Conservation (phyloP, 2,888 invertebrate species). For the Caprella mutica region DNA sequence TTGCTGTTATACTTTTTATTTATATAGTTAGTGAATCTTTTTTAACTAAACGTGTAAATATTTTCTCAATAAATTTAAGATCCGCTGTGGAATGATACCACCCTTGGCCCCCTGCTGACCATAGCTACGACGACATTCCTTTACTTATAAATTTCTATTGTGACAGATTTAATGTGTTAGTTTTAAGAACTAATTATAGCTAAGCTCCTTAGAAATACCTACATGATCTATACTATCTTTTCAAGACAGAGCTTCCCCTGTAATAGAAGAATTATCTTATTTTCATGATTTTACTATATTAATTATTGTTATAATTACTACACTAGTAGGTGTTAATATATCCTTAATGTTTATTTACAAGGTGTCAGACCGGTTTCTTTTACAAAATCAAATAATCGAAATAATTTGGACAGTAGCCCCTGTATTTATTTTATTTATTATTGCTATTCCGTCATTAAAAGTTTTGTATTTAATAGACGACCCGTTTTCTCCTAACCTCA, state of each 20-base stretch:
- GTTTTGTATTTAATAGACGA: slow-evolving; percentile 33
- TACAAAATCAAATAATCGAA: slow-evolving; percentile 35
- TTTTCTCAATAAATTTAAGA: slow-evolving; percentile 46
- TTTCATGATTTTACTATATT: slow-evolving; percentile 38
- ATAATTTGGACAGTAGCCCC: slow-evolving; percentile 33
- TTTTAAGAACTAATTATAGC: slow-evolving; percentile 28
- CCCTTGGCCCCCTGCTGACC: slow-evolving; percentile 34
- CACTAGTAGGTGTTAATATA: slow-evolving; percentile 36
- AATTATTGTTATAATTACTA: slow-evolving; percentile 36
- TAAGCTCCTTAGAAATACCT: slow-evolving; percentile 30
- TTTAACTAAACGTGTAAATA: slow-evolving; percentile 46
- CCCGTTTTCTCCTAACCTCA: slow-evolving; percentile 9
- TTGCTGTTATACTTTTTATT: slow-evolving; percentile 50
- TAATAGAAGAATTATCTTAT: slow-evolving; percentile 37
- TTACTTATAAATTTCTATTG: slow-evolving; percentile 15
- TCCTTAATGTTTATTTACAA: slow-evolving; percentile 2
- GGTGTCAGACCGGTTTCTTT: slow-evolving; percentile 16
- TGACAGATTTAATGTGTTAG: slow-evolving; percentile 33
- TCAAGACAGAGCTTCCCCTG: slow-evolving; percentile 37
- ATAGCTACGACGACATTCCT: slow-evolving; percentile 35
- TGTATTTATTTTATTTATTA: slow-evolving; percentile 27
- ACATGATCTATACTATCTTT: slow-evolving; percentile 36
- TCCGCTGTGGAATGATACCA: slow-evolving; percentile 46
- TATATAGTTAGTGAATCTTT: slow-evolving; percentile 54
- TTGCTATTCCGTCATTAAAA: slow-evolving; percentile 34